Percentiles rank a stretch among this genome's conserved stretches.
These are phyloP conservation scores for Lymantria monacha DNA, from an alignment of 2,888 invertebrate genomes.

Conservation along the genomic window DNA sequence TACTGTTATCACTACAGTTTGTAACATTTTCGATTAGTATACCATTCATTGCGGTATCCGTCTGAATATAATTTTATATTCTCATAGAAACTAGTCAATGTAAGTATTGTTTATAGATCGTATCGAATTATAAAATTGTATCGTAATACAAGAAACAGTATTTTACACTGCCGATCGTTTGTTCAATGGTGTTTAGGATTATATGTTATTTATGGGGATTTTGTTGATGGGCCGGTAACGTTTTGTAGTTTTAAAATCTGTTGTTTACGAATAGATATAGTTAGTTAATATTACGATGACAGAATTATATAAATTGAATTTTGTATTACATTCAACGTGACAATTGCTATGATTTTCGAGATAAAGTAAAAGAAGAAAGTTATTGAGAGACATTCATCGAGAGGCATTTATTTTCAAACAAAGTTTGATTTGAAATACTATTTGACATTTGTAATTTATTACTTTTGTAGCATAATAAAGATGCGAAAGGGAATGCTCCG, in stretches of 20 bases:
- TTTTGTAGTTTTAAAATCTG: conserved; percentile 46
- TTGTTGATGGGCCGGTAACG: conserved; percentile 46
- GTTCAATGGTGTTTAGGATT: conserved; percentile 62
- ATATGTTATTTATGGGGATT: conserved; percentile 66
- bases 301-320: conserved; percentile 40
- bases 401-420: not conserved
- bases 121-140: conserved; percentile 10
- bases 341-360: not conserved
- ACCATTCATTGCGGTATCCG: conserved; percentile 17
- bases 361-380: not conserved
- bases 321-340: not conserved
- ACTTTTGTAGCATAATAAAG: no score
- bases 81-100: conserved; percentile 30
- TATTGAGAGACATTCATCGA: not conserved
- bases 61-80: conserved; percentile 6
- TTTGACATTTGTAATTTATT: no score
- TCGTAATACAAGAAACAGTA: conserved; percentile 40
- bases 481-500: no score
- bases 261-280: conserved; percentile 26
- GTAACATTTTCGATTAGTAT: conserved; percentile 16
- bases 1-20: conserved; percentile 15
- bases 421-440: no score
- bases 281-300: conserved; percentile 40
- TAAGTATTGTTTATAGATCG: conserved; percentile 13
- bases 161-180: conserved; percentile 58